phyloP scores from a whole-genome alignment of 2,888 invertebrate species.

The Pachymerium ferrugineum region DNA sequence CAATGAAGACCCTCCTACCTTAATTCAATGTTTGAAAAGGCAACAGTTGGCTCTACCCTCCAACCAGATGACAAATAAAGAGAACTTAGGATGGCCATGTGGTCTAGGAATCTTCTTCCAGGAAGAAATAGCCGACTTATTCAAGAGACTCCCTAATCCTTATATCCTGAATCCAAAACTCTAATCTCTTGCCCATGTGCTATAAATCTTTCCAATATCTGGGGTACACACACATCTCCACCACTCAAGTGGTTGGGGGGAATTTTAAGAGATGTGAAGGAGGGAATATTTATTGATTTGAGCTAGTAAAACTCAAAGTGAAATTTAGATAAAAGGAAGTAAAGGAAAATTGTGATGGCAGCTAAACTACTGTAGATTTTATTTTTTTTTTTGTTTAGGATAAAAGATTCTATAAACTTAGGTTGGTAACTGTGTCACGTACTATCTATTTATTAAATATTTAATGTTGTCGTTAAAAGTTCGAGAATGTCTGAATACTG shows the following conservation, averaged over 20 bases:
- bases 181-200: not conserved
- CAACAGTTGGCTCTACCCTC: slow-evolving; percentile 4
- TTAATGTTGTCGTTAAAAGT: no score
- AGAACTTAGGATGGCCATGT: not conserved
- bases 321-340: not conserved
- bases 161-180: not conserved
- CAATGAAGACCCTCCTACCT: slow-evolving; percentile 8
- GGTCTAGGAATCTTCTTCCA: not conserved
- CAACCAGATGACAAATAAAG: not conserved
- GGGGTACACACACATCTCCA: not conserved
- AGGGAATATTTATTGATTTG: not conserved
- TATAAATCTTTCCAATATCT: slow-evolving; percentile 8
- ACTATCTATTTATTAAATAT: no score
- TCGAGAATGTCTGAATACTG: no score
- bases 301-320: not conserved
- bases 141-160: not conserved
- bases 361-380: not conserved
- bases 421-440: no score
- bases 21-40: slow-evolving; percentile 13
- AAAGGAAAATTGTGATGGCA: not conserved
- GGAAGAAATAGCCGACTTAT: not conserved
- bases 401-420: no score
- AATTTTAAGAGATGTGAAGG: not conserved
- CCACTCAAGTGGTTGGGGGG: not conserved
- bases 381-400: not conserved